Evolutionary conservation across 2,113 vertebrate species (phyloP).

Genomic region (Dendropsophus ebraccatus): DNA sequence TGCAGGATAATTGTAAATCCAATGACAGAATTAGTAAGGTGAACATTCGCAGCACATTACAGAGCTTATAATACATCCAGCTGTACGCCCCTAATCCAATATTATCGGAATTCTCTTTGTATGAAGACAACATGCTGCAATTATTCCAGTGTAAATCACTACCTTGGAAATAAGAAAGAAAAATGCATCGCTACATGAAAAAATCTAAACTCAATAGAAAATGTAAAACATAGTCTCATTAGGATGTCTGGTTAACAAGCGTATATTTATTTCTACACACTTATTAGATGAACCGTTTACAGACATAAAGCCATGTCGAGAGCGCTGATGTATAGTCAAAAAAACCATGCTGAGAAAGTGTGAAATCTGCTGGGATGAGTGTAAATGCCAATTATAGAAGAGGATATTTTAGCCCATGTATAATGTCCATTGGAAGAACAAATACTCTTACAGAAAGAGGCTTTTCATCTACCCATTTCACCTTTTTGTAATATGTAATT

Average conservation of each 20-base stretch:
- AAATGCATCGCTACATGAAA: neutral
- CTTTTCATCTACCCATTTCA: neutral
- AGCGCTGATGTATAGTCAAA: too few relatives aligned
- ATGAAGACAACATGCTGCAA: slow-evolving; percentile 27
- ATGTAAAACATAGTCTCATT: neutral
- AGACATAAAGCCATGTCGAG: neutral
- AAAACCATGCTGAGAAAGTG: neutral
- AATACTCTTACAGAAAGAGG: neutral
- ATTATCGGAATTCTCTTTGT: slow-evolving; percentile 12
- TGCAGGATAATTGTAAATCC: slow-evolving; percentile 1
- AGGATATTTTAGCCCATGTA: neutral
- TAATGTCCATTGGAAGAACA: neutral
- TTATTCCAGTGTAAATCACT: slow-evolving; percentile 40
- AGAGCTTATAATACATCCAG: slow-evolving; percentile 9
- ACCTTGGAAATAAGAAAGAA: slow-evolving; percentile 17
- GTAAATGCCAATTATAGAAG: neutral
- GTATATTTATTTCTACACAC: neutral
- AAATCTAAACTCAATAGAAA: neutral
- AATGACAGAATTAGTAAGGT: slow-evolving; percentile 13
- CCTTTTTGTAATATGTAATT: neutral
- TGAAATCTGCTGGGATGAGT: neutral
- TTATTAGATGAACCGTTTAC: neutral
- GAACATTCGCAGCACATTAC: neutral
- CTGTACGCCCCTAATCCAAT: slow-evolving; percentile 16
- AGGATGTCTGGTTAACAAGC: slow-evolving; percentile 14